Evolutionary conservation across 2,113 vertebrate species (phyloP).

Genomic region (Phasianus colchicus): DNA sequence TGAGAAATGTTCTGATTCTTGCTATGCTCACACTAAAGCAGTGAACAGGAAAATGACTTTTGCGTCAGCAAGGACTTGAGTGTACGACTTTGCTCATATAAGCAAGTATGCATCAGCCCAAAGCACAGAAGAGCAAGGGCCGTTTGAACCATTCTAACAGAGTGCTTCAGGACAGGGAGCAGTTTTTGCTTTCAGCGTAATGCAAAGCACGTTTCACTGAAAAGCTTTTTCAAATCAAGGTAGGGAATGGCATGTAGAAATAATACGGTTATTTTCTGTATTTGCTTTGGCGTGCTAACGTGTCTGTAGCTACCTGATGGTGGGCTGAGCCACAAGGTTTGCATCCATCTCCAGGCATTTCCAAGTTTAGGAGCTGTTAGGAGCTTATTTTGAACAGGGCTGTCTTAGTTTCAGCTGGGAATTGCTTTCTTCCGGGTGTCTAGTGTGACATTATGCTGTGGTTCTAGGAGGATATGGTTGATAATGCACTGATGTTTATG

Average conservation of each 20-base stretch:
- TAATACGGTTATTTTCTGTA: neutral
- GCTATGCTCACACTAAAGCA: neutral
- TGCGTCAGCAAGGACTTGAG: neutral
- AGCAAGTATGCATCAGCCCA: fast-evolving
- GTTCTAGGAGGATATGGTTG: too few relatives aligned
- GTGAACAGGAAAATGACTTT: neutral
- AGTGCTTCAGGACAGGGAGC: neutral
- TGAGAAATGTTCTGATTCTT: constrained; percentile 4
- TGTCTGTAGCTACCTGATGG: neutral
- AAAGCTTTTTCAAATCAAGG: neutral
- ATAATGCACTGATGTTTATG: too few relatives aligned
- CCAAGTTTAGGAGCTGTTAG: neutral
- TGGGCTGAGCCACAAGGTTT: neutral
- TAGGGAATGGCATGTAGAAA: neutral
- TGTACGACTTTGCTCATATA: neutral
- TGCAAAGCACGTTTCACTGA: neutral
- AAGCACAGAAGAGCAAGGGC: neutral
- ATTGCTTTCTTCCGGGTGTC: too few relatives aligned
- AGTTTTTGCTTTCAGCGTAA: neutral
- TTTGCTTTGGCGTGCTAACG: neutral
- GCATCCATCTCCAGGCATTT: neutral
- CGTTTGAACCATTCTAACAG: neutral
- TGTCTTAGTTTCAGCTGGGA: neutral
- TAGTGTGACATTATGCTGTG: too few relatives aligned
- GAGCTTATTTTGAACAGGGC: neutral